phyloP scores from a whole-genome alignment of 2,797 vertebrate species.

The Clarias platycephalus region DNA sequence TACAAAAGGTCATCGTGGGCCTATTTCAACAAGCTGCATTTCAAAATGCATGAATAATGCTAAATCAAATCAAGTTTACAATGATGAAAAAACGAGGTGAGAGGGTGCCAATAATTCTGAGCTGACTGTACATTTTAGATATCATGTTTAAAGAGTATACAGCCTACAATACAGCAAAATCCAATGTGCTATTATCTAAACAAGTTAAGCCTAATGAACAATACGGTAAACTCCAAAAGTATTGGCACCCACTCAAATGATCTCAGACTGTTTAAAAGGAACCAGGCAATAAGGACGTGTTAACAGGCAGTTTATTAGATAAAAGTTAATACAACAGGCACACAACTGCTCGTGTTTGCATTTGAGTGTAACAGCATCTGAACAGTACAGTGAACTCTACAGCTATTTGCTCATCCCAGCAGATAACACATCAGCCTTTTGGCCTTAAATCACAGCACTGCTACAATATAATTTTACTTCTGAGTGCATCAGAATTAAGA shows the following conservation, averaged over 20 bases:
- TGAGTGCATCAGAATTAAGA: background rate
- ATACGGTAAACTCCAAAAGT: background rate
- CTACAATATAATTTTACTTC: background rate
- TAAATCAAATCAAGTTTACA: background rate
- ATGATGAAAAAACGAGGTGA: background rate
- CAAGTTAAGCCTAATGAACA: background rate
- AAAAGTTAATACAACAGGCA: constrained; percentile 23
- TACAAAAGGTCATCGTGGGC: background rate
- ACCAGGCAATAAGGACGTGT: background rate
- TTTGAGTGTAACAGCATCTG: background rate
- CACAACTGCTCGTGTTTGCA: background rate
- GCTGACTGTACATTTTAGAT: background rate
- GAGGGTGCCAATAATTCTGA: background rate
- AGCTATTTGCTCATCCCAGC: background rate
- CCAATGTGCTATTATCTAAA: background rate
- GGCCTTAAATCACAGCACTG: background rate
- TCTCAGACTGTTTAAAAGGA: background rate
- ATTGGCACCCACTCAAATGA: background rate
- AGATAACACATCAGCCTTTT: background rate
- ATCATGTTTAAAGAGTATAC: background rate
- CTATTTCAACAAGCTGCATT: background rate
- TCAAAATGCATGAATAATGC: background rate
- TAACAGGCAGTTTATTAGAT: constrained; percentile 34
- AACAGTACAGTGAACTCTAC: background rate
- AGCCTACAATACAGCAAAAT: background rate